Conservation (phyloP, 2,888 invertebrate species). For the Scaptomyza cyrtandrae region DNA sequence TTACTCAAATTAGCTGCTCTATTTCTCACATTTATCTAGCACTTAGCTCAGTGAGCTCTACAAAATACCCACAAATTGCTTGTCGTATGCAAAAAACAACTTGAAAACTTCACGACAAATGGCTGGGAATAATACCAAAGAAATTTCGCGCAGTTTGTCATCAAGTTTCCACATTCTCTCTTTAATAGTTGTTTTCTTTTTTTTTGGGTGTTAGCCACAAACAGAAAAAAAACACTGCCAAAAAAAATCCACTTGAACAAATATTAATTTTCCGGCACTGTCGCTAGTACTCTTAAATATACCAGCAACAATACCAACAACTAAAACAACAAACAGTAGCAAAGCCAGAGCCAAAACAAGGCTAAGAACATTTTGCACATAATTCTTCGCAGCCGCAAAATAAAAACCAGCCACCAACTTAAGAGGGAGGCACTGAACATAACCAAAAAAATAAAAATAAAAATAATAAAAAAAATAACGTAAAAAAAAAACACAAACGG, state of each 20-base stretch:
- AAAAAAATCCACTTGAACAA: constrained; percentile 70
- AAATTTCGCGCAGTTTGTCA: constrained; percentile 41
- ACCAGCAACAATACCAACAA: constrained; percentile 26
- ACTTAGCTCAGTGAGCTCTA: constrained; percentile 5
- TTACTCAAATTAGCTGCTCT: constrained; percentile 25
- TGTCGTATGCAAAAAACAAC: constrained; percentile 47
- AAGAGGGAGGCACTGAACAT: constrained; percentile 1
- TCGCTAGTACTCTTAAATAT: constrained; percentile 43
- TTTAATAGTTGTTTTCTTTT: not conserved
- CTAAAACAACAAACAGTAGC: constrained; percentile 4
- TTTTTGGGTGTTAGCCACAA: constrained; percentile 5
- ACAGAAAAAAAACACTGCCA: constrained; percentile 10
- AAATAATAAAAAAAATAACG: not conserved
- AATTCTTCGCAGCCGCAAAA: constrained; percentile 74
- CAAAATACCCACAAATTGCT: constrained; percentile 34
- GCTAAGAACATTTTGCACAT: constrained; percentile 73
- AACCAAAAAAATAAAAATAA: not conserved
- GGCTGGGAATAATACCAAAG: constrained; percentile 16
- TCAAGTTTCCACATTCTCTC: constrained; percentile 1
- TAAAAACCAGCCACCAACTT: constrained; percentile 46
- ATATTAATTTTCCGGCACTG: constrained; percentile 74
- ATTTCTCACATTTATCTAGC: constrained; percentile 21
- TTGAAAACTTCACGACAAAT: constrained; percentile 31
- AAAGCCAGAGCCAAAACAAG: constrained; percentile 49
- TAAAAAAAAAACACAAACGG: not conserved